Conservation (phyloP, 1,140 invertebrate species). For the Drosophila azteca region DNA sequence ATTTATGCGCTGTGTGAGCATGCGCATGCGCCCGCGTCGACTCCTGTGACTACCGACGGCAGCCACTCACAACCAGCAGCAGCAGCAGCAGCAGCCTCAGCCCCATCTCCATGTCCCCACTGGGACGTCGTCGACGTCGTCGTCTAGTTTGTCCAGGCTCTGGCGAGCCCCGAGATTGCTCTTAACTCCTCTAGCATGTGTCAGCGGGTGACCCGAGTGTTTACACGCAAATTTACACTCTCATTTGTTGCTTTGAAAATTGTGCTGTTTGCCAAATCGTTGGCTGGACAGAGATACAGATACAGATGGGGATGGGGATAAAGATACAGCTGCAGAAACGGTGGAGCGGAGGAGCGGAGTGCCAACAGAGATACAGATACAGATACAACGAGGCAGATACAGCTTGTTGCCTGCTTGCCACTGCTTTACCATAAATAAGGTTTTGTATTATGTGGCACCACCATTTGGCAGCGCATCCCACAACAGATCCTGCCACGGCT, state of each 20-base stretch:
- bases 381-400: not conserved
- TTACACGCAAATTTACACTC: conserved; percentile 84
- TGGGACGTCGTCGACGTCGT: conserved; percentile 34
- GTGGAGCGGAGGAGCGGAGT: too few species aligned
- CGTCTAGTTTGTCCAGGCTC: conserved; percentile 45
- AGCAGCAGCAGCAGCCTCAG: not conserved
- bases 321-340: conserved; percentile 11
- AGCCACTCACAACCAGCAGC: not conserved
- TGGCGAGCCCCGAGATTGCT: conserved; percentile 27
- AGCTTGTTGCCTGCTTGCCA: conserved; percentile 59
- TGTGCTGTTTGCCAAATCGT: conserved; percentile 69
- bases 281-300: conserved; percentile 42
- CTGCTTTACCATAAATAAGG: conserved; percentile 76
- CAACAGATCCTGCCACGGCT: conserved; percentile 47
- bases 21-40: conserved; percentile 60
- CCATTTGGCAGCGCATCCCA: conserved; percentile 79
- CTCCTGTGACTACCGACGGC: conserved; percentile 52
- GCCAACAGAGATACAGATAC: conserved; percentile 15
- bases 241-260: conserved; percentile 82
- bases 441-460: conserved; percentile 73
- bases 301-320: conserved; percentile 37
- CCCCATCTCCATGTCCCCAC: too few species aligned
- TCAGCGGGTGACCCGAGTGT: conserved; percentile 83
- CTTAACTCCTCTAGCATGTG: conserved; percentile 56
- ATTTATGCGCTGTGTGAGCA: conserved; percentile 77